Evolutionary conservation across 2,888 invertebrate genomes (phyloP).

Genomic region (Eupithecia inturbata): DNA sequence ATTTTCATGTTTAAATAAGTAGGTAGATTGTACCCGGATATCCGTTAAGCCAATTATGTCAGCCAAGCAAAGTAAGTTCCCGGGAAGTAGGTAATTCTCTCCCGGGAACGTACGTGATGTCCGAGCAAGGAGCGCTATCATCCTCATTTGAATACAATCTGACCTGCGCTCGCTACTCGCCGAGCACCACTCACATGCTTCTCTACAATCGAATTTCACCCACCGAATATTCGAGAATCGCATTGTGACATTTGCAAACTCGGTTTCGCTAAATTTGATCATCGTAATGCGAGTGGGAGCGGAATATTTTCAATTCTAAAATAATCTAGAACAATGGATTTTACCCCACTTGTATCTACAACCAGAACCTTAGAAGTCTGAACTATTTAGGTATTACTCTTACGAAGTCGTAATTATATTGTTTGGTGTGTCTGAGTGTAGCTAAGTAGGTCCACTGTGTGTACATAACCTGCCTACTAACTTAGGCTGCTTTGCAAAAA

Average conservation of each 20-base stretch:
- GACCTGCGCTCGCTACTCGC: conserved; percentile 35
- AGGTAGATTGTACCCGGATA: background rate
- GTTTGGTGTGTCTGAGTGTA: background rate
- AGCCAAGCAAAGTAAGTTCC: conserved; percentile 1
- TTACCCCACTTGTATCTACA: background rate
- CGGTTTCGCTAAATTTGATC: conserved; percentile 30
- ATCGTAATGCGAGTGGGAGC: conserved; percentile 15
- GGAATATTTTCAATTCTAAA: background rate
- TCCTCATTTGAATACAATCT: conserved; percentile 47
- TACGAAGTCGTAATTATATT: background rate
- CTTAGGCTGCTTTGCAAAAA: no score
- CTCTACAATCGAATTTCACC: conserved; percentile 32
- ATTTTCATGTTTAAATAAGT: conserved; percentile 8
- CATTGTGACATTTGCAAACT: conserved; percentile 29
- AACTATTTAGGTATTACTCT: no score
- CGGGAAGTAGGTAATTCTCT: background rate
- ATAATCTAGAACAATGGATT: background rate
- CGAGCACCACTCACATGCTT: conserved; percentile 37
- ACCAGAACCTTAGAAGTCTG: background rate
- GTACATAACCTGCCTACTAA: background rate
- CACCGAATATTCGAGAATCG: conserved; percentile 31
- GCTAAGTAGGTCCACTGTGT: background rate
- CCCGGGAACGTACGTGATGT: conserved; percentile 23
- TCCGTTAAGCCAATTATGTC: background rate
- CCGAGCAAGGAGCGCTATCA: conserved; percentile 33